Base-by-base conservation (phyloP, 37 sponge, comb jelly and placozoan species). In the Dysidea cf. avara region DNA sequence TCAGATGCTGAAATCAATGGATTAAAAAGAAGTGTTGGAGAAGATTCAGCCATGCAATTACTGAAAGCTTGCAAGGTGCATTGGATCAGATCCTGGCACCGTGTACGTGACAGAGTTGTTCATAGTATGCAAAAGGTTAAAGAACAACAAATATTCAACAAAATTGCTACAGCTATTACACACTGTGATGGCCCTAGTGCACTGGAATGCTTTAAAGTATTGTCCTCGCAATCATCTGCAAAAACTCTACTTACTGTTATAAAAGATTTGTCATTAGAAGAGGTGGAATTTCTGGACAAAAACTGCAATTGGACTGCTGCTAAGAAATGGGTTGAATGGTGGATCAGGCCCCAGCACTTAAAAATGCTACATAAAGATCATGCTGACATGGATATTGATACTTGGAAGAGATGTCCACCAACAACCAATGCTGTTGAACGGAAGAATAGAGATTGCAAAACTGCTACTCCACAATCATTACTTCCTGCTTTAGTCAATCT, bases 381-480 rank as follows among this genome's bases (percentile, higher is more conserved):
- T 49, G 30, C 70, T 51, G 33, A 51, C 24, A 53, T 69, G 70
- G 54, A 69, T 32, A 12, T 29, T 43, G 68, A 66, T 43, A 66
- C 32, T 22, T 66, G 68, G 68, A 18, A 40, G 32, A 40, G 29
- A n/a, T 30, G 68, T 20, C 68, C 68, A 12, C 21, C n/a, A n/a
- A n/a, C 68, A 66, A 66, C 68, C 7, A 66, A 66, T 66, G 68
- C 68, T 40, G 68, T 66, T 18, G 68, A 66, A 47, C 24, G 68
- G n/a, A 66, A 26, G 24, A 66, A 66, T 14, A 38, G 49, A 66
- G 68, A 66, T 40, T 66, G 68, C 68, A 66, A 66, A 40, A 21
- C 46, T 39, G 49, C n/a, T 26, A 30, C 68, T 30, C 32, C 40
- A 28, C 12, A 40, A n/a, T 38, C 68, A 43, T 30, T 66, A 40